Base-by-base conservation (phyloP, 2,797 vertebrate species). In the Sebastes hopkinsi region DNA sequence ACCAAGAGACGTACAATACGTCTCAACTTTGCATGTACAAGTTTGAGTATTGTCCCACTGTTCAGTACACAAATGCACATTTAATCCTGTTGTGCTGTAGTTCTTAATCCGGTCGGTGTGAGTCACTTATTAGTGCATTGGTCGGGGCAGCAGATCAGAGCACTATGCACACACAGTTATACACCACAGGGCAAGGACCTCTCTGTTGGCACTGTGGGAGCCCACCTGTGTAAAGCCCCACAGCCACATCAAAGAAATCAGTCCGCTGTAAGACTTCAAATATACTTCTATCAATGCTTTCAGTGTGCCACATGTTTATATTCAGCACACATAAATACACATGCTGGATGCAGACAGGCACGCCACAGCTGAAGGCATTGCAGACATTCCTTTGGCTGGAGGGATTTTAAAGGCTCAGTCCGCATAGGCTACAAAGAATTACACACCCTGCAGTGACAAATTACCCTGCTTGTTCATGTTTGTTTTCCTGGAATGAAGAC, bases 171-270 rank as follows among this genome's bases (percentile, higher is more conserved):
- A 50, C 34, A n/a, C 30, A 55, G 42, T 55, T 74, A 54, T 68
- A 64, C 69, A 67, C 75, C 62, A 11, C 60, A 60, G 62, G 30
- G 56, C 50, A 68, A 66, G 70, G 78, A 75, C 73, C 73, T 81
- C 58, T 55, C 46, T 72, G 70, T 42, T 56, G 77, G 72, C 75
- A 18, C 38, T 8, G 78, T 38, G 59, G 66, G 59, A 87, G 75
- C 67, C 86, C 86, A 92, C 87, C 89, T 91, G 86, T 81, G 83
- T 66, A 84, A 84, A 89, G 55, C 72, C 73, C 59, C n/a, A 12
- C 58, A 50, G 34, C 85, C 85, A 87, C 88, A 91, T 90, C 70
- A 90, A 80, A 90, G 78, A 42, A 36, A 29, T 38, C 10, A 3
- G 10, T 46, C 67, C 2, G n/a, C 64, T 80, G 18, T 20, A 65